Base-by-base conservation (phyloP, 2,888 invertebrate species). In the Thera britannica region DNA sequence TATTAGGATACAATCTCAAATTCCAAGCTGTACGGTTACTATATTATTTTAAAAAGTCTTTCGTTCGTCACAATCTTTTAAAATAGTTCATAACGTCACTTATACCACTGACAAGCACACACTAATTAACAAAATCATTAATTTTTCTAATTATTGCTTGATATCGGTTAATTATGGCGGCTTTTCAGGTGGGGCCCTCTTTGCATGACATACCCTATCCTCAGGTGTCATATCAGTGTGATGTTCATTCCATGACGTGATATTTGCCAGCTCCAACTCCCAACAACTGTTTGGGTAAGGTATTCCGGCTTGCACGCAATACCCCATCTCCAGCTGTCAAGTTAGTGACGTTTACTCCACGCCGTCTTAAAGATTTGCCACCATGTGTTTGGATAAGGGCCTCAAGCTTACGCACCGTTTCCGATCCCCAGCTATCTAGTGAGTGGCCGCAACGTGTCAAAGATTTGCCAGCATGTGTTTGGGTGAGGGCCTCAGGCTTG, bases 1-100 rank as follows among this genome's bases (percentile, higher is more conserved):
- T 67, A 46, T 73, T 71, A 74, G 71, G 70, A 74, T 74, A 62
- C 69, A 72, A 67, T 74, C 64, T 72, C 65, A 72, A 74, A 73
- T 75, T 73, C 72, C 74, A 75, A 74, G 73, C 74, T 63, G 62
- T 70, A 70, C 57, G 70, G 69, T 65, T 67, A 72, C 9, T 54
- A 44, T 66, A 71, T 67, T 58, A 70, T 59, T 74, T 23, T 23
- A 23, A 56, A 68, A 67, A 72, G 67, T 70, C 68, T 61, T 54
- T 59, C 35, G 4, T 55, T 52, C 61, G 44, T 52, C 68, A 72
- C 57, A 62, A 55, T 63, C 59, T 65, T 52, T 3, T 36, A 54
- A 62, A 55, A 48, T 7, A 52, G 64, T 64, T 52, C 46, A 12
- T 56, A 49, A 41, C 65, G 71, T 74, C 56, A 64, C 56, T 70